Conservation (phyloP, 2,113 vertebrate species). For the Dicerorhinus sumatrensis region DNA sequence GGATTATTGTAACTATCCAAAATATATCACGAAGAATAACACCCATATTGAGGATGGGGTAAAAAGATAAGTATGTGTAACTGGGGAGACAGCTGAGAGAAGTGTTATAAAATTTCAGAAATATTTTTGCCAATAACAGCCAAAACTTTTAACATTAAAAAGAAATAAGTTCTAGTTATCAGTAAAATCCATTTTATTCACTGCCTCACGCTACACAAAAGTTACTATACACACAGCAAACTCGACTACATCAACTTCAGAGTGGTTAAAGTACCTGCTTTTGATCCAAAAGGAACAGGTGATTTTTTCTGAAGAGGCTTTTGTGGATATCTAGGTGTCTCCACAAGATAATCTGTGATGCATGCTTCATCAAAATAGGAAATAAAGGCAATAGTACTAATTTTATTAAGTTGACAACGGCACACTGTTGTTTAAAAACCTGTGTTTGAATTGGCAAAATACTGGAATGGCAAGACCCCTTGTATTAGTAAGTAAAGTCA, state of each 20-base stretch:
- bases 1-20: not conserved
- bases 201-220: not conserved
- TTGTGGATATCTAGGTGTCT: conserved; percentile 58
- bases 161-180: not conserved
- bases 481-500: conserved; percentile 13
- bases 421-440: conserved; percentile 44
- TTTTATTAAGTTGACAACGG: conserved; percentile 50
- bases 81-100: not conserved
- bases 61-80: not conserved
- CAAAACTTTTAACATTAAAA: conserved; percentile 41
- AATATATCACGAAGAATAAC: conserved; percentile 7
- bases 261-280: conserved; percentile 75
- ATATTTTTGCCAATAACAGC: conserved; percentile 17
- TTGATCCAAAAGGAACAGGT: conserved; percentile 56
- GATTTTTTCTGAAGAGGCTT: conserved; percentile 52
- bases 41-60: not conserved
- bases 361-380: conserved; percentile 66
- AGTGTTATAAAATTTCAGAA: conserved; percentile 53
- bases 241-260: not conserved
- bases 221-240: conserved; percentile 16
- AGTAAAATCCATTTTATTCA: conserved; percentile 36
- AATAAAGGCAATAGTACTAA: conserved; percentile 59
- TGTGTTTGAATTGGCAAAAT: conserved; percentile 49
- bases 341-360: conserved; percentile 59
- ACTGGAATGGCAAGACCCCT: not conserved